Evolutionary conservation across 2,113 vertebrate genomes (phyloP).

Genomic region (Stegostoma tigrinum): DNA sequence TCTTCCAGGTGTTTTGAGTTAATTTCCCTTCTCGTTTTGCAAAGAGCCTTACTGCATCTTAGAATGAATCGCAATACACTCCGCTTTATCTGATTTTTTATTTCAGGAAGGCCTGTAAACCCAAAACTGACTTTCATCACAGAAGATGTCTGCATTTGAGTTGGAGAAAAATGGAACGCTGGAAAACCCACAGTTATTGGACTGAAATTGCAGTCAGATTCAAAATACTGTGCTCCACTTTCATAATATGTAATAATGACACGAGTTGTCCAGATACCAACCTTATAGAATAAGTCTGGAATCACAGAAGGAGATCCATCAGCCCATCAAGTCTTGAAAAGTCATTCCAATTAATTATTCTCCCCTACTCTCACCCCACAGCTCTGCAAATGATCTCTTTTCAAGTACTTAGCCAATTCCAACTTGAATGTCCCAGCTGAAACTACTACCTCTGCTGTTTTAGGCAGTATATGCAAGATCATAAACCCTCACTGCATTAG

Average conservation of each 20-base stretch:
- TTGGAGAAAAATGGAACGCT: not conserved
- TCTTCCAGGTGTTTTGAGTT: not conserved
- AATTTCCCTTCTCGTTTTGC: not conserved
- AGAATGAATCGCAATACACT: not conserved
- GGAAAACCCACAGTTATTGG: not conserved
- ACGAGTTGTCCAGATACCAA: not conserved
- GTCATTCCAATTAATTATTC: not conserved
- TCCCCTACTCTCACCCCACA: not conserved
- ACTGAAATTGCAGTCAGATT: not conserved
- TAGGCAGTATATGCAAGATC: not conserved
- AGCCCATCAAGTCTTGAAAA: not conserved
- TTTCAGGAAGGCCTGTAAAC: not conserved
- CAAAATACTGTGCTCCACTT: not conserved
- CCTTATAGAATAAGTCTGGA: not conserved
- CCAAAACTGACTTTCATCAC: not conserved
- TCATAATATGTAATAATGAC: not conserved
- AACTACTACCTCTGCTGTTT: not conserved
- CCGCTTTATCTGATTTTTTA: not conserved
- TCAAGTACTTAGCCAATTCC: not conserved
- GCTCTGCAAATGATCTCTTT: too few species aligned
- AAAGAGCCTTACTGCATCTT: not conserved
- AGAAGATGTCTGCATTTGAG: not conserved
- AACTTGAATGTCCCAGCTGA: not conserved
- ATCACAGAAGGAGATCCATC: not conserved
- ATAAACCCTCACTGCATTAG: not conserved